These are phyloP conservation scores for Macrosiphum euphorbiae DNA, from an alignment of 2,888 invertebrate genomes.

Conservation along the genomic window DNA sequence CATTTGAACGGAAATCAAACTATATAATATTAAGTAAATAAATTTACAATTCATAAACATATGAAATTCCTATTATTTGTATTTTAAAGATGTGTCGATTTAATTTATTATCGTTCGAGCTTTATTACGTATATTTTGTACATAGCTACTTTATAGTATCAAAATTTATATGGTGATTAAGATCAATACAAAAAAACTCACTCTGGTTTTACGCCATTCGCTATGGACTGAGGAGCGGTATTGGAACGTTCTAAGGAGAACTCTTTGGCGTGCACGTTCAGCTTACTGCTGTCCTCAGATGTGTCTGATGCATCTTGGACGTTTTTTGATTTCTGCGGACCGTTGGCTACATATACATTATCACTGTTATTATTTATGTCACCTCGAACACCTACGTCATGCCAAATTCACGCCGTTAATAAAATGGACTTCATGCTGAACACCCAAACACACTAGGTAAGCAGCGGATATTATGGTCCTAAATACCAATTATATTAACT, in stretches of 20 bases:
- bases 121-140: background rate
- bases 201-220: conserved; percentile 33
- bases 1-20: background rate
- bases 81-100: background rate
- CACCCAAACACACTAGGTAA: conserved; percentile 9
- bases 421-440: conserved; percentile 26
- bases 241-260: conserved; percentile 79
- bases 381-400: conserved; percentile 59
- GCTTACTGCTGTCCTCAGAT: conserved; percentile 72
- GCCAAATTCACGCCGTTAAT: conserved; percentile 39
- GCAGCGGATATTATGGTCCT: background rate
- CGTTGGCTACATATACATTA: conserved; percentile 65
- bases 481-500: background rate
- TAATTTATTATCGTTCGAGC: background rate
- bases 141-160: background rate
- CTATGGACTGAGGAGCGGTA: conserved; percentile 37
- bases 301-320: conserved; percentile 63
- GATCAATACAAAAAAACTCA: background rate
- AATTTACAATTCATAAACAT: background rate
- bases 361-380: conserved; percentile 64
- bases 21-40: background rate
- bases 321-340: conserved; percentile 50
- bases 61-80: background rate
- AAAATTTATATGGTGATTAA: background rate
- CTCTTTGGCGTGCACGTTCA: conserved; percentile 92